phyloP scores from a whole-genome alignment of 2,888 invertebrate species.

The Thecocarcelia acutangulata region DNA sequence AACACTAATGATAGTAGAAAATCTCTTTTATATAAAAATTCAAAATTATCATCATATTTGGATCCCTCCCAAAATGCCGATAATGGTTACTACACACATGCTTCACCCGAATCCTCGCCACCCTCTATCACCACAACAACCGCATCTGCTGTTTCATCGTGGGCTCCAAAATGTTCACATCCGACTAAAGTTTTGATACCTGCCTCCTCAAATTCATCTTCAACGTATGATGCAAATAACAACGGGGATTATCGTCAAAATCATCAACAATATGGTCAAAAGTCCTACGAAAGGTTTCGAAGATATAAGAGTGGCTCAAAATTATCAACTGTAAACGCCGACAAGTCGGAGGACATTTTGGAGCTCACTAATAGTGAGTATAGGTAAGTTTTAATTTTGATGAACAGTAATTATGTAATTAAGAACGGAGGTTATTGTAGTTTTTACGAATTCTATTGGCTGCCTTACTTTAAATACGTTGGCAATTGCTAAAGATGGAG shows the following conservation, averaged over 20 bases:
- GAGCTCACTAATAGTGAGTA: constrained; percentile 80
- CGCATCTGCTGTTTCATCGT: constrained; percentile 87
- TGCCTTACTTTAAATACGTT: too few relatives aligned
- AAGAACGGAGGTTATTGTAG: too few relatives aligned
- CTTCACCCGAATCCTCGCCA: constrained; percentile 77
- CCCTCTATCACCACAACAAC: constrained; percentile 82
- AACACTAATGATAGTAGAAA: constrained; percentile 68
- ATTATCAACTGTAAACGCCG: constrained; percentile 48
- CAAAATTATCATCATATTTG: constrained; percentile 46
- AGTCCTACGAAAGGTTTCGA: constrained; percentile 66
- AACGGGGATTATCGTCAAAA: constrained; percentile 52
- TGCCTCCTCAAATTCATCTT: constrained; percentile 36
- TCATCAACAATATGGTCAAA: constrained; percentile 41
- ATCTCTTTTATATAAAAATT: constrained; percentile 47
- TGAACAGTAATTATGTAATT: too few relatives aligned
- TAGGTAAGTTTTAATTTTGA: constrained; percentile 77
- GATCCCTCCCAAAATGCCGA: constrained; percentile 62
- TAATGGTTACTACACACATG: constrained; percentile 76
- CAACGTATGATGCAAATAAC: constrained; percentile 71
- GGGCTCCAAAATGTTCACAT: constrained; percentile 87
- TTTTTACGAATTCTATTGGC: too few relatives aligned
- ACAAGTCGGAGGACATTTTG: constrained; percentile 76
- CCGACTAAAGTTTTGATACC: constrained; percentile 77
- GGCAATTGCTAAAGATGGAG: too few relatives aligned
- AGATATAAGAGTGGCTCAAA: constrained; percentile 70